Base-by-base conservation (phyloP, 2,888 invertebrate species). In the Ypsolopha scabrella region DNA sequence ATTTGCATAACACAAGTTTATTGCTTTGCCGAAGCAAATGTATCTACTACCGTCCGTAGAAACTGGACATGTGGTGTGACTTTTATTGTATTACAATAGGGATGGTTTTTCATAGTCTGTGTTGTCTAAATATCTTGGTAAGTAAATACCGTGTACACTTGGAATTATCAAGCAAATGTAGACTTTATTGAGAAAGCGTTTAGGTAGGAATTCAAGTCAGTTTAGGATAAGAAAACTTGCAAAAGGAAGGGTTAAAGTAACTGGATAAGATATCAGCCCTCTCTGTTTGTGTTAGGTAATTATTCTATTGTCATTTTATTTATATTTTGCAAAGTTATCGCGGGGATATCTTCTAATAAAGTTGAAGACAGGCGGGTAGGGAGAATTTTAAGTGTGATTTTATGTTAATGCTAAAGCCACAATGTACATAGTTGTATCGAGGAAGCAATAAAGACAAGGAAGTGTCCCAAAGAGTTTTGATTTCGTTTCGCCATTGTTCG, bases 221-320 rank as follows among this genome's bases (percentile, higher is more conserved):
- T 13, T 35, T 2, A 34, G n/a, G 8, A 4, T 13, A 38, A 47
- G 37, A 24, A 24, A 24, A 24, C 24, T 10, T 34, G 34, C 33
- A 39, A 34, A 10, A 9, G 33, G 49, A 48, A 43, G 53, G 55
- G 53, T 51, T 51, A 51, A 48, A 51, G 45, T 45, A 48, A 41
- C 48, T 35, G 55, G 49, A 55, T 49, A 50, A 53, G 55, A 51
- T 51, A 55, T 49, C 54, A 54, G 36, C 64, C 68, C 59, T 62
- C 59, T 60, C 63, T 72, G 68, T 75, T 70, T 72, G 68, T 59
- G 58, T 62, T 61, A 63, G 64, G 70, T 73, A 79, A 78, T 80
- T 79, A 78, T 80, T 76, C 80, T 71, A 78, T 76, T 80, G 80
- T 80, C 75, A 74, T 80, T 77, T 80, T 82, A 80, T 82, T 82